Evolutionary conservation across 2,888 invertebrate species (phyloP).

Genomic region (Dasysyrphus albostriatus): DNA sequence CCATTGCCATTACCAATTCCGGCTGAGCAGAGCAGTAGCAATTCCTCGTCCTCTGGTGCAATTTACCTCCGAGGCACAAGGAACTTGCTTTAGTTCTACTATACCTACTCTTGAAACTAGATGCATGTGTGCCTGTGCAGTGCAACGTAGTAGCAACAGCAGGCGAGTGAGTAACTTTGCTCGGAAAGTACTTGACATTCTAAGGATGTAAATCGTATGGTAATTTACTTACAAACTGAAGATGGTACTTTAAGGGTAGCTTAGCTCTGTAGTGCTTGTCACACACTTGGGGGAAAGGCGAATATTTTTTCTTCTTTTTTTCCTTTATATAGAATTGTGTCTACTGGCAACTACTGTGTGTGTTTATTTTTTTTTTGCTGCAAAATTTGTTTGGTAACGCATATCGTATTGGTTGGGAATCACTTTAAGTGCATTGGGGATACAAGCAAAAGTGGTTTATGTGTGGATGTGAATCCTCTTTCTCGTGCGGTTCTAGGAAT

Average conservation of each 20-base stretch:
- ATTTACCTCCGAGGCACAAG: slow-evolving; percentile 62
- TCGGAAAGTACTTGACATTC: slow-evolving; percentile 75
- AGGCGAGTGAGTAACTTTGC: slow-evolving; percentile 66
- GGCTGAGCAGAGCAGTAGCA: slow-evolving; percentile 29
- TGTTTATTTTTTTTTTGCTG: slow-evolving; percentile 13
- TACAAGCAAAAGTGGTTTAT: slow-evolving; percentile 40
- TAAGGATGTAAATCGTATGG: slow-evolving; percentile 76
- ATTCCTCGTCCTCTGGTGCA: slow-evolving; percentile 36
- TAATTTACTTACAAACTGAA: slow-evolving; percentile 76
- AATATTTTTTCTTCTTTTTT: slow-evolving; percentile 19
- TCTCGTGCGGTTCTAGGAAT: neutral
- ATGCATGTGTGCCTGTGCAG: slow-evolving; percentile 35
- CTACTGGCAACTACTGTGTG: neutral
- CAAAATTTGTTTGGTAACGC: slow-evolving; percentile 39
- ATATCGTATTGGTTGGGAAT: slow-evolving; percentile 62
- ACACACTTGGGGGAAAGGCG: slow-evolving; percentile 57
- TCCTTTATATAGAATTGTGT: slow-evolving; percentile 5
- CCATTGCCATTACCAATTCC: slow-evolving; percentile 55
- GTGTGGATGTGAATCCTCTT: slow-evolving; percentile 13
- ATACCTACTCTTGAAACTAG: neutral
- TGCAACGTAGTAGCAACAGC: slow-evolving; percentile 57
- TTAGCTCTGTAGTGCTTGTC: slow-evolving; percentile 74
- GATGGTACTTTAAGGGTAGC: slow-evolving; percentile 74
- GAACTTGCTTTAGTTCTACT: slow-evolving; percentile 8
- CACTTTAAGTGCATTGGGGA: slow-evolving; percentile 56